Conservation (phyloP, 2,797 vertebrate species). For the Eupleurogrammus muticus region DNA sequence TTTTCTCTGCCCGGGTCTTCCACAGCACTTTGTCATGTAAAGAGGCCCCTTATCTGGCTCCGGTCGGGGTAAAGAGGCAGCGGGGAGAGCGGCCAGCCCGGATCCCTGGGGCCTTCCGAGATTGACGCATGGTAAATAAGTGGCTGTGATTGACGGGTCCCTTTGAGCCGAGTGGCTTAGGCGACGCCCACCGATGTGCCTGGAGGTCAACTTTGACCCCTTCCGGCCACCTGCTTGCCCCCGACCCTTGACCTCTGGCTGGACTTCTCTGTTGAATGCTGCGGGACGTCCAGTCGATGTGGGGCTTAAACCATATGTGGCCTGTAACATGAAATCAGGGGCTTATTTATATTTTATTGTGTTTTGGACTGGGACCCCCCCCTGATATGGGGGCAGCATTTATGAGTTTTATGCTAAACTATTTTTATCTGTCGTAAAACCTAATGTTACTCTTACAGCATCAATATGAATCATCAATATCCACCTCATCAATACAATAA, state of each 20-base stretch:
- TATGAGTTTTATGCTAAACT: no score
- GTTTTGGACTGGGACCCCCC: no score
- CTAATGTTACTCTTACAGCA: no score
- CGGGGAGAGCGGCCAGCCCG: slow-evolving; percentile 60
- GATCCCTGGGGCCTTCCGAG: slow-evolving; percentile 69
- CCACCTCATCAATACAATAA: no score
- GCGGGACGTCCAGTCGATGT: slow-evolving; percentile 19
- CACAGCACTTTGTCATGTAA: slow-evolving; percentile 86
- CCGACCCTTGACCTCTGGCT: slow-evolving; percentile 65
- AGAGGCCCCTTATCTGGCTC: slow-evolving; percentile 80
- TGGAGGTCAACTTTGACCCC: slow-evolving; percentile 78
- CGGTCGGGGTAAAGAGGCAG: slow-evolving; percentile 63
- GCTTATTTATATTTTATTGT: not conserved
- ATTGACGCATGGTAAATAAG: slow-evolving; percentile 75
- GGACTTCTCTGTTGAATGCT: slow-evolving; percentile 46
- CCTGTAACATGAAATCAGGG: slow-evolving; percentile 1
- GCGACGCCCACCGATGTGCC: slow-evolving; percentile 70
- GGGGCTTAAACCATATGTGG: slow-evolving; percentile 10
- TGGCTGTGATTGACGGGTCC: slow-evolving; percentile 82
- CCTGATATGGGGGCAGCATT: no score
- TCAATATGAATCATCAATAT: no score
- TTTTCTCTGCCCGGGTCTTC: slow-evolving; percentile 68
- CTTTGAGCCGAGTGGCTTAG: slow-evolving; percentile 70
- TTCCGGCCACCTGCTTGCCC: slow-evolving; percentile 80
- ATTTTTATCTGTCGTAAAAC: no score